Evolutionary conservation across 2,113 vertebrate genomes (phyloP), one percentile per base, ranked within the genome.

Genomic region (Centrocercus urophasianus): DNA sequence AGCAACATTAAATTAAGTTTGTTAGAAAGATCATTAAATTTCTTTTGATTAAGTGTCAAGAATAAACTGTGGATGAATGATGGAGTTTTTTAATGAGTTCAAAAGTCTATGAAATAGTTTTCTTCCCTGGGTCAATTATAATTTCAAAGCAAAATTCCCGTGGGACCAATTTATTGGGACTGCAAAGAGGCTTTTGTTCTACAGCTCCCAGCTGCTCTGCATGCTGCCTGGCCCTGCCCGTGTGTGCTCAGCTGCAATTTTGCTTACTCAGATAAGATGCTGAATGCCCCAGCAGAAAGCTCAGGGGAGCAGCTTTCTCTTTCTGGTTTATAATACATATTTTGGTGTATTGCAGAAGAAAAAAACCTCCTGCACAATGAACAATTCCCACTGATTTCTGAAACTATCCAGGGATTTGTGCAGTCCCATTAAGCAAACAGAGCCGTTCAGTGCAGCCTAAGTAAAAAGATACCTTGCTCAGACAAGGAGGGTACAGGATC

Each of bases 141-240:
- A 97, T 97, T 98, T 98, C 97, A 97, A 97, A 98, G 96, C 91
- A 82, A 94, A 95, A 91, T 72, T 98, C 97, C 96, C 78, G 21
- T 10, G 95, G 93, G 97, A 97, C 96, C 92, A 97, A 97, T 98
- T 97, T 97, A 97, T 43, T 95, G 93, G 97, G 91, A 97, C 86
- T 50, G 92, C 71, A 96, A 85, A 95, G 86, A 96, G 61, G 77
- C 42, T 98, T 97, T 96, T 97, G 89, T 95, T 97, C 69, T 60
- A 94, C 75, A 45, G 38, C 66, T 98, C 91, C 94, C 94, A 91
- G 87, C 66, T 92, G 69, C 84, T 93, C 88, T 87, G 22, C 27
- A 42, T 20, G 27, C 67, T 92, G 95, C 75, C 87, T 91, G 77
- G 40, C 64, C 91, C 81, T 45, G 63, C 50, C 34, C 27, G 57